Percentiles rank a stretch among this genome's conserved stretches.
Evolutionary conservation across 2,888 invertebrate genomes (phyloP).

Genomic region (Plebejus argus): DNA sequence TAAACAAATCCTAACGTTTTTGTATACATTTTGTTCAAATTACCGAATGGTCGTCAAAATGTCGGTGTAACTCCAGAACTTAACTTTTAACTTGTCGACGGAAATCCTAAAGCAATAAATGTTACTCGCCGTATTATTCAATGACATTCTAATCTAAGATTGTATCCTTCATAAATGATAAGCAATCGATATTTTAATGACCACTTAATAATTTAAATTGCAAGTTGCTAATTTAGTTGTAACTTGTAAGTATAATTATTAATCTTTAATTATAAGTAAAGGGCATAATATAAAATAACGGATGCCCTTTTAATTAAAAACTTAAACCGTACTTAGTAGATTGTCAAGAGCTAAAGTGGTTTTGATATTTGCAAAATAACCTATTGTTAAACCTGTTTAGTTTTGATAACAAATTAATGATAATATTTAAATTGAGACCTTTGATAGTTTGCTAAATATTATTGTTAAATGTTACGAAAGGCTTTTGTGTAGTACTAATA

Average conservation of each 20-base stretch:
- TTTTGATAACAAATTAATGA: slow-evolving; percentile 28
- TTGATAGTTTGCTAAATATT: slow-evolving; percentile 16
- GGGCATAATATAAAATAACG: no score
- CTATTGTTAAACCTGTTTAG: slow-evolving; percentile 19
- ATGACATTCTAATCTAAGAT: not conserved
- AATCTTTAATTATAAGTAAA: not conserved
- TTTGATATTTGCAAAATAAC: not conserved
- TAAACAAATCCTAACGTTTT: no score
- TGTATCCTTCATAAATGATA: not conserved
- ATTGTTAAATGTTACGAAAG: slow-evolving; percentile 15
- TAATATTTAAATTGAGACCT: slow-evolving; percentile 23
- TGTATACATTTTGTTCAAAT: no score
- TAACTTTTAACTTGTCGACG: not conserved
- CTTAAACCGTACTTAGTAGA: not conserved
- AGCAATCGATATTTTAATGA: not conserved
- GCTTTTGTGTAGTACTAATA: not conserved
- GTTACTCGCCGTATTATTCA: not conserved
- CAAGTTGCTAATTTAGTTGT: not conserved
- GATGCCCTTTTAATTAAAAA: not conserved
- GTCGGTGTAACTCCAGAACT: no score
- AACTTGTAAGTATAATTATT: not conserved
- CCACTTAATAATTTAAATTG: not conserved
- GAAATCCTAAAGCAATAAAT: not conserved
- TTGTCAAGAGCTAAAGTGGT: not conserved
- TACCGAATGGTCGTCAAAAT: no score